Evolutionary conservation across 2,797 vertebrate genomes (phyloP).

Genomic region (Eospalax fontanierii): DNA sequence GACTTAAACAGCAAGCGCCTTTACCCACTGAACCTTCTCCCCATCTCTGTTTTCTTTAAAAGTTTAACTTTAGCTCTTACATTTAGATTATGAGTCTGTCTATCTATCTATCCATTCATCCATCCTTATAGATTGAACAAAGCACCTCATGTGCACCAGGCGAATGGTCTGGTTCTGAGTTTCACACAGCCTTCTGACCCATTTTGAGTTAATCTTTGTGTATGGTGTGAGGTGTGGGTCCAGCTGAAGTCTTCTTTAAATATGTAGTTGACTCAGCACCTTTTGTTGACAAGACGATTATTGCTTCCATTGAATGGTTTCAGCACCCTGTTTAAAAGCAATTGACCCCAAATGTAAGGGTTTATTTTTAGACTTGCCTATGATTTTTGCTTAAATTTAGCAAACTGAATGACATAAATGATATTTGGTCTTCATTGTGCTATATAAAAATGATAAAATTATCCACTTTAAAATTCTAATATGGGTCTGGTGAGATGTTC

Average conservation of each 20-base stretch:
- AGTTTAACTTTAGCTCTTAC: not conserved
- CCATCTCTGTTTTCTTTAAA: not conserved
- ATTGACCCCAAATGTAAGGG: not conserved
- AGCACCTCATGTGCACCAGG: not conserved
- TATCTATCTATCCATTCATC: not conserved
- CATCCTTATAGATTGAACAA: not conserved
- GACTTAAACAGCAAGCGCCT: no score
- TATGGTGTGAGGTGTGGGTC: not conserved
- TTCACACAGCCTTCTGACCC: not conserved
- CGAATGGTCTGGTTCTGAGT: not conserved
- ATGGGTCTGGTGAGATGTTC: not conserved
- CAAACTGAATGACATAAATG: not conserved
- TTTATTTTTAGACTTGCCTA: not conserved
- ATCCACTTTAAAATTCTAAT: not conserved
- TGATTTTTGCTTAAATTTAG: slow-evolving; percentile 48
- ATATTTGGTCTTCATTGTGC: not conserved
- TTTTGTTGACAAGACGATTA: not conserved
- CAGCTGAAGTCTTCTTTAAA: not conserved
- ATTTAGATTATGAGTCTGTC: not conserved
- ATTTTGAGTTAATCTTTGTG: not conserved
- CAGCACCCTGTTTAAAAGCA: not conserved
- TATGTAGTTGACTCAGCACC: not conserved
- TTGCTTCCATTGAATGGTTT: not conserved
- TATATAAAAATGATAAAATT: not conserved
- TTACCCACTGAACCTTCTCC: no score